Evolutionary conservation across 2,113 vertebrate genomes (phyloP).

Genomic region (Python bivittatus): DNA sequence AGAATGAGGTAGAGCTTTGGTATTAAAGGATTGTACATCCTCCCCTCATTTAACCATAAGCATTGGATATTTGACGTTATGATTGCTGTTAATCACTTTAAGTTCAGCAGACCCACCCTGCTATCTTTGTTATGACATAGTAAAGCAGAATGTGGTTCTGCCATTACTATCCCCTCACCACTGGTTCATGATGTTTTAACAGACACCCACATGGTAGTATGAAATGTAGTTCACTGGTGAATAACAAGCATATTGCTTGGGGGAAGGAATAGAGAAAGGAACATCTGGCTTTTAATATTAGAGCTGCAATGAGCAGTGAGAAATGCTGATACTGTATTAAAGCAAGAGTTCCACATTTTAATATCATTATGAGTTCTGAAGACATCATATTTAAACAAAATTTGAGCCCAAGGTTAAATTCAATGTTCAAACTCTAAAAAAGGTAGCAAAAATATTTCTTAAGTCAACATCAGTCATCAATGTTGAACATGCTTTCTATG

Average conservation of each 20-base stretch:
- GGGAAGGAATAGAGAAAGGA: conserved; percentile 8
- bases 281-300: conserved; percentile 18
- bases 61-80: neutral
- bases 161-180: conserved; percentile 11
- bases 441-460: neutral
- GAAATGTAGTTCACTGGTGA: conserved; percentile 30
- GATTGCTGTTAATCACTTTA: conserved; percentile 16
- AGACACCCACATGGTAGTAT: conserved; percentile 22
- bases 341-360: conserved; percentile 10
- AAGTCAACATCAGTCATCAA: neutral
- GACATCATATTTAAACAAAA: conserved; percentile 21
- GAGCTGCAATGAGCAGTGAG: neutral
- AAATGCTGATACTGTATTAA: conserved; percentile 9
- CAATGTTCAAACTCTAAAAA: conserved; percentile 14
- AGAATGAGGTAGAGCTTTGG: neutral
- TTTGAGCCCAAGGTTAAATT: conserved; percentile 19
- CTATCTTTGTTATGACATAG: neutral
- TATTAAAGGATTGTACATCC: neutral
- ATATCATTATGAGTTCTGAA: neutral
- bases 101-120: neutral
- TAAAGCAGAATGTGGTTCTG: conserved; percentile 19
- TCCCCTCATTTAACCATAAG: conserved; percentile 7
- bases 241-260: conserved; percentile 8
- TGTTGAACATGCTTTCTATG: neutral
- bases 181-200: conserved; percentile 31